A percentile compares a stretch with the other conserved stretches of the same genome.
Conservation (phyloP, 2,797 vertebrate genomes). For the Smutsia gigantea region DNA sequence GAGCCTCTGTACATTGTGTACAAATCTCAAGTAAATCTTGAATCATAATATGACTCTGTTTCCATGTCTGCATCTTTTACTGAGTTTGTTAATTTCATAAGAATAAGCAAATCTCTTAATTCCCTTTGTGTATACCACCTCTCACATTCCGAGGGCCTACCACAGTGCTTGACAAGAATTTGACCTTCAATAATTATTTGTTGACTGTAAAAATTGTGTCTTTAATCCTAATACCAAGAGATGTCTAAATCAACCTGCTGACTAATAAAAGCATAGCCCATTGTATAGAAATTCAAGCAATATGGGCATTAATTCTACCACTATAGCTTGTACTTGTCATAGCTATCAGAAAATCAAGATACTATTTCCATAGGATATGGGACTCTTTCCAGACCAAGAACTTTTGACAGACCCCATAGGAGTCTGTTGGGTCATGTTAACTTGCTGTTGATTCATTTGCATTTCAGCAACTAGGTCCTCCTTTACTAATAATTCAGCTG, state of each 20-base stretch:
- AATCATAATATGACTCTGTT: background rate
- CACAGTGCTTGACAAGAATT: background rate
- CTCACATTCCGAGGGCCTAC: background rate
- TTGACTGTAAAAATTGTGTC: slow-evolving; percentile 12
- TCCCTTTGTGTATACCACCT: background rate
- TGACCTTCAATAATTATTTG: slow-evolving; percentile 41
- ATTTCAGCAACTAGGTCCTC: slow-evolving; percentile 73
- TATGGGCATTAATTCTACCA: background rate
- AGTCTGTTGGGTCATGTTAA: slow-evolving; percentile 61
- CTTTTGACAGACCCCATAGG: slow-evolving; percentile 57
- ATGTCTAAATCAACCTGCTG: slow-evolving; percentile 54
- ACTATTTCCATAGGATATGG: slow-evolving; percentile 71
- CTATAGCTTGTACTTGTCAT: slow-evolving; percentile 50
- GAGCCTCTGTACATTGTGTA: background rate
- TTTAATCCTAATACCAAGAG: slow-evolving; percentile 36
- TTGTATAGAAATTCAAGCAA: slow-evolving; percentile 54
- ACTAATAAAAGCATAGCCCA: background rate
- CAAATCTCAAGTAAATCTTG: background rate
- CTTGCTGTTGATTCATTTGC: slow-evolving; percentile 76
- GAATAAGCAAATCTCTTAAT: background rate
- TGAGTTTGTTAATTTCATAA: background rate
- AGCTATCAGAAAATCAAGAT: slow-evolving; percentile 70
- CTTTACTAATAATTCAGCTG: slow-evolving; percentile 77
- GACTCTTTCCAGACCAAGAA: slow-evolving; percentile 67
- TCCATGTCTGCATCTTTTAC: background rate